Conservation (phyloP, 2,797 vertebrate genomes). For the Pangasius sanitwongsei region DNA sequence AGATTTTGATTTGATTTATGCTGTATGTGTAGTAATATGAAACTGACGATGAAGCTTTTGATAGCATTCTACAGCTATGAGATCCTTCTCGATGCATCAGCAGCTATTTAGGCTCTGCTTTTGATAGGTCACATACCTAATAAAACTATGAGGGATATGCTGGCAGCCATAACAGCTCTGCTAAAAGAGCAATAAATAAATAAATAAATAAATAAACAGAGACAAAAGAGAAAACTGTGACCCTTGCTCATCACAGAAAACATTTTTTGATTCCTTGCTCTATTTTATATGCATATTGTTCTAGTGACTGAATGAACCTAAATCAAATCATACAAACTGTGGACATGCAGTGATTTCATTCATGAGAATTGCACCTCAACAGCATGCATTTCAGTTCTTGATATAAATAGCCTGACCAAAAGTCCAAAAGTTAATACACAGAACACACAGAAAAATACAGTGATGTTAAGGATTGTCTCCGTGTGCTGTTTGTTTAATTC, state of each 20-base stretch:
- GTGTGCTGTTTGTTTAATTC: background rate
- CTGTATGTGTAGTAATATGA: conserved; percentile 54
- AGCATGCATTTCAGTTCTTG: background rate
- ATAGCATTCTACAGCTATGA: conserved; percentile 44
- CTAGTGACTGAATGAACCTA: background rate
- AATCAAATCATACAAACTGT: background rate
- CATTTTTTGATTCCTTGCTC: background rate
- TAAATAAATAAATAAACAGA: background rate
- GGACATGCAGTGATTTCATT: background rate
- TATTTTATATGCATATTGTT: background rate
- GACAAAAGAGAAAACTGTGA: background rate
- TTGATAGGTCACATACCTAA: conserved; percentile 61
- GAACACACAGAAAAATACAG: background rate
- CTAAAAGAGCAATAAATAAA: background rate
- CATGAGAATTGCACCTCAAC: background rate
- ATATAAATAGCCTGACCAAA: background rate
- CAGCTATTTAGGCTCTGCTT: conserved; percentile 33
- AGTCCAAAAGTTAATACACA: background rate
- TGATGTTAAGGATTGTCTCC: background rate
- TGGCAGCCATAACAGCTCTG: conserved; percentile 9
- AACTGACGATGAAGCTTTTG: conserved; percentile 51
- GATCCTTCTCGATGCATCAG: conserved; percentile 47
- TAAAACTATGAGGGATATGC: conserved; percentile 48
- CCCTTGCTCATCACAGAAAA: background rate
- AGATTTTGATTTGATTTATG: conserved; percentile 54